Conservation (phyloP, 1,140 invertebrate genomes). For the Halyomorpha halys region DNA sequence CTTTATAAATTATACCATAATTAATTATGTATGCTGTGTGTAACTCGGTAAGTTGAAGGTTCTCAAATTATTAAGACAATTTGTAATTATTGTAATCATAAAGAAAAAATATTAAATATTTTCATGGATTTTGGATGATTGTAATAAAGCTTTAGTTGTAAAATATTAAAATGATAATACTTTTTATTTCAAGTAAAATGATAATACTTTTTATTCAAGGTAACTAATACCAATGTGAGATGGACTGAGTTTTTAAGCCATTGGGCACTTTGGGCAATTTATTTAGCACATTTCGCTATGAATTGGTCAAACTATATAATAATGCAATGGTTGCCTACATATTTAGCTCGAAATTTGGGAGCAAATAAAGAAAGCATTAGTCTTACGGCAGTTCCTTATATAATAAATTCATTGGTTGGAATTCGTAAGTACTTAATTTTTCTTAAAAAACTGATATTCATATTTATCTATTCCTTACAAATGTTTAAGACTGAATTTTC, state of each 20-base stretch:
- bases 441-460: neutral
- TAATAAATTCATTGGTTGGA: constrained; percentile 63
- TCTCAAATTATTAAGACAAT: too few species aligned
- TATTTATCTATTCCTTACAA: too few species aligned
- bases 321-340: constrained; percentile 75
- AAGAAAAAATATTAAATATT: too few species aligned
- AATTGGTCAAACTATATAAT: constrained; percentile 78
- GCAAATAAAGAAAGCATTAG: constrained; percentile 62
- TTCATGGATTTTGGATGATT: too few species aligned
- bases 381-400: constrained; percentile 65
- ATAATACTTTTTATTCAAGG: constrained; percentile 34
- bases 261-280: constrained; percentile 67
- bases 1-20: too few species aligned
- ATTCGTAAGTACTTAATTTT: constrained; percentile 44
- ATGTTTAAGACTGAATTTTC: too few species aligned
- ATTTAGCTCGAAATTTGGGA: constrained; percentile 53
- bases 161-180: too few species aligned
- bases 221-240: constrained; percentile 43
- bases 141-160: neutral
- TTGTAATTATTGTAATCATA: too few species aligned
- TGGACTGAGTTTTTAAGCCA: constrained; percentile 60
- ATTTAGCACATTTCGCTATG: constrained; percentile 73
- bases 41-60: too few species aligned
- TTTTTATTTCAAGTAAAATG: constrained; percentile 9
- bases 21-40: too few species aligned